Evolutionary conservation across 1,140 invertebrate species (phyloP).

Genomic region (Choristoneura fumiferana): DNA sequence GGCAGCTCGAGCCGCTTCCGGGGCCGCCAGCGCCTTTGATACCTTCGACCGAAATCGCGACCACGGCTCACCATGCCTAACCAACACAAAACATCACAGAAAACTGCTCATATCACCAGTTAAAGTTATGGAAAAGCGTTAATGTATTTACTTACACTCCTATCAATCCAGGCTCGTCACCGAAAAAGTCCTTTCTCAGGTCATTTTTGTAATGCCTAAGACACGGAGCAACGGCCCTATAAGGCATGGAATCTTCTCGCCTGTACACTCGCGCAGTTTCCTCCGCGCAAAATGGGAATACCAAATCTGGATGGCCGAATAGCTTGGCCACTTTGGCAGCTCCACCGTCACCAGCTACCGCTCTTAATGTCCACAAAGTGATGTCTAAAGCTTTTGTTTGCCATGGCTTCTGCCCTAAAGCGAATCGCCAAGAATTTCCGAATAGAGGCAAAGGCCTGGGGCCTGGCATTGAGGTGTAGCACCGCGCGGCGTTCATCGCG

Average conservation of each 20-base stretch:
- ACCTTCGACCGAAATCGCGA: slow-evolving; percentile 88
- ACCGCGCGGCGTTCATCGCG: slow-evolving; percentile 73
- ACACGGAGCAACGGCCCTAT: slow-evolving; percentile 88
- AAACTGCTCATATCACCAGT: background rate
- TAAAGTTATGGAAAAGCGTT: background rate
- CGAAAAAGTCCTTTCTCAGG: slow-evolving; percentile 86
- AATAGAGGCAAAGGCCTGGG: slow-evolving; percentile 86
- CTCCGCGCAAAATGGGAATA: slow-evolving; percentile 88
- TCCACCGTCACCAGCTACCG: slow-evolving; percentile 78
- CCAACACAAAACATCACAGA: slow-evolving; percentile 21
- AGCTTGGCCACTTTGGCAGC: slow-evolving; percentile 87
- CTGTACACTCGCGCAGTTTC: slow-evolving; percentile 88
- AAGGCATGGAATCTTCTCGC: slow-evolving; percentile 86
- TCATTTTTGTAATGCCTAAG: slow-evolving; percentile 88
- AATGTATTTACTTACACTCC: slow-evolving; percentile 83
- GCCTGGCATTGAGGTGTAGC: slow-evolving; percentile 86
- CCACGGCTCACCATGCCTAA: slow-evolving; percentile 91
- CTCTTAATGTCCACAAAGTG: slow-evolving; percentile 60
- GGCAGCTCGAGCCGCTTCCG: slow-evolving; percentile 86
- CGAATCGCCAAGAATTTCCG: slow-evolving; percentile 90
- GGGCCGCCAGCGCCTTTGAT: slow-evolving; percentile 90
- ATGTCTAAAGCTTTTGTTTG: slow-evolving; percentile 56
- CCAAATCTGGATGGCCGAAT: slow-evolving; percentile 87
- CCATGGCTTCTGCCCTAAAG: slow-evolving; percentile 72
- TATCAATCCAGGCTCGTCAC: slow-evolving; percentile 85